Evolutionary conservation across 2,797 vertebrate genomes (phyloP).

Genomic region (Apodemus agrarius): DNA sequence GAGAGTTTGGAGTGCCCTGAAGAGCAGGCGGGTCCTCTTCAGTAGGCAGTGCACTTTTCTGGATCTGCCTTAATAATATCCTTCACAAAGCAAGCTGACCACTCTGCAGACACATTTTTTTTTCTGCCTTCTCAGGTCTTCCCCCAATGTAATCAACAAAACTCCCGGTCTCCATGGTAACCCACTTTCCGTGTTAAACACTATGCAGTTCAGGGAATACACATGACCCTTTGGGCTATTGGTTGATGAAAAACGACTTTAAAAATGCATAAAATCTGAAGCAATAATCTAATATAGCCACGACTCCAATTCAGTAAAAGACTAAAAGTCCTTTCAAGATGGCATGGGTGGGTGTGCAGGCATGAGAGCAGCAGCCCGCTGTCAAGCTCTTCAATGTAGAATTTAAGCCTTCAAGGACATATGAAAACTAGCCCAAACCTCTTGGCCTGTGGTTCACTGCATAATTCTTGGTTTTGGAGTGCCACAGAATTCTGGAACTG

Average conservation of each 20-base stretch:
- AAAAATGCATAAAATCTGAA: background rate
- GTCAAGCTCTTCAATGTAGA: background rate
- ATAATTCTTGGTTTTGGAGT: slow-evolving; percentile 32
- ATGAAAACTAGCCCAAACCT: background rate
- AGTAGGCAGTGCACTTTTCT: slow-evolving; percentile 59
- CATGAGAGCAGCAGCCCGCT: slow-evolving; percentile 12
- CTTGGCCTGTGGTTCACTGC: background rate
- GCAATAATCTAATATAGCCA: background rate
- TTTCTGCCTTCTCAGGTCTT: slow-evolving; percentile 70
- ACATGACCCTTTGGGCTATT: background rate
- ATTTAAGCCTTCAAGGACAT: background rate
- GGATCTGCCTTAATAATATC: slow-evolving; percentile 47
- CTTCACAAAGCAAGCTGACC: slow-evolving; percentile 19
- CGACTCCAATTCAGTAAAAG: background rate
- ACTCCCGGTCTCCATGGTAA: background rate
- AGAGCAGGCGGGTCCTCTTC: background rate
- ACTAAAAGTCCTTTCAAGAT: background rate
- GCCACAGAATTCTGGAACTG: slow-evolving; percentile 1
- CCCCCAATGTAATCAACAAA: slow-evolving; percentile 15
- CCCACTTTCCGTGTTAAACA: background rate
- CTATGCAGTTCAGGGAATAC: background rate
- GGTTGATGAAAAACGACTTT: background rate
- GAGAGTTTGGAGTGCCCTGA: background rate
- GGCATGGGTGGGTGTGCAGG: background rate
- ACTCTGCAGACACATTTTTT: slow-evolving; percentile 59